Percentiles rank a stretch among this genome's conserved stretches.
Evolutionary conservation across 53 echinoderm and acorn worm species (phyloP).

Genomic region (Luidia sarsii): DNA sequence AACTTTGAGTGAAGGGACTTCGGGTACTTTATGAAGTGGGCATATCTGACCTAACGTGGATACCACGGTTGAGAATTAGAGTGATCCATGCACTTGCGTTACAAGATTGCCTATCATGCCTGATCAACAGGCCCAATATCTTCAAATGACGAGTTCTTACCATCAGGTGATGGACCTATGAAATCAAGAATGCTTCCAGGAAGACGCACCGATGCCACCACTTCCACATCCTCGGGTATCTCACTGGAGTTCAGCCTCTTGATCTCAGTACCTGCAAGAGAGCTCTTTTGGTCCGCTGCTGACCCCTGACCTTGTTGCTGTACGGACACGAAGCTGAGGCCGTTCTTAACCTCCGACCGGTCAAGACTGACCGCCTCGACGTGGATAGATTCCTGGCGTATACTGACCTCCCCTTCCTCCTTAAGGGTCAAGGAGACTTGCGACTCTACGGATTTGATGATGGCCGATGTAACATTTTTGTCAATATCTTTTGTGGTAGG

Average conservation of each 20-base stretch:
- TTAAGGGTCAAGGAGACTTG: constrained; percentile 42
- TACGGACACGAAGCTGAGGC: constrained; percentile 3
- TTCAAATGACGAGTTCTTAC: too few species aligned
- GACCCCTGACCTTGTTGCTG: not conserved
- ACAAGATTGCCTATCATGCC: too few species aligned
- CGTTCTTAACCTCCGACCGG: not conserved
- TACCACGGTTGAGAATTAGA: too few species aligned
- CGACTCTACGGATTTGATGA: constrained; percentile 37
- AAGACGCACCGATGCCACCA: not conserved
- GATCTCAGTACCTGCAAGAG: constrained; percentile 9
- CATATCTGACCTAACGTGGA: too few species aligned
- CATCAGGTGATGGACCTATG: not conserved
- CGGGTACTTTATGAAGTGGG: too few species aligned
- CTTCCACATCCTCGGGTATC: not conserved
- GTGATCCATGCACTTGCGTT: too few species aligned
- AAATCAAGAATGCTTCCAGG: not conserved
- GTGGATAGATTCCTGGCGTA: constrained; percentile 16
- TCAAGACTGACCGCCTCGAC: constrained; percentile 22
- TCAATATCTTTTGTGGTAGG: not conserved
- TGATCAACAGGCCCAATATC: too few species aligned
- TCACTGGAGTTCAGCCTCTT: not conserved
- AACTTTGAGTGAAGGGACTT: too few species aligned
- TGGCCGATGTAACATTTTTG: not conserved
- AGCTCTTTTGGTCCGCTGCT: not conserved
- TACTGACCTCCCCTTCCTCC: constrained; percentile 11